Percentiles rank a stretch among this genome's conserved stretches.
Evolutionary conservation across 2,888 invertebrate species (phyloP).

Genomic region (Harpagoxenus sublaevis): DNA sequence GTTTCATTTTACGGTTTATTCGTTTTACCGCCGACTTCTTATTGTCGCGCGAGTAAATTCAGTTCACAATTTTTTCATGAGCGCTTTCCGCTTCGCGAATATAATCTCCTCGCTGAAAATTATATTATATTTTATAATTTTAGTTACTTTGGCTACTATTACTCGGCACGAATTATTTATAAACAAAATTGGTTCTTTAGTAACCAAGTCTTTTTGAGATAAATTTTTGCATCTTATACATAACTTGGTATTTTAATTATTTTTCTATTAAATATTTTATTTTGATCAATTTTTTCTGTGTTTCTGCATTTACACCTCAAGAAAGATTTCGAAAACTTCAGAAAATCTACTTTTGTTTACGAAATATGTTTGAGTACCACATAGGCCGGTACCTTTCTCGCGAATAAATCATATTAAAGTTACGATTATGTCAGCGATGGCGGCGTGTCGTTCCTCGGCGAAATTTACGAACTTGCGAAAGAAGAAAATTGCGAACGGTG

Average conservation of each 20-base stretch:
- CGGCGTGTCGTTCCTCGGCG: neutral
- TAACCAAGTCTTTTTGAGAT: neutral
- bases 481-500: constrained; percentile 42
- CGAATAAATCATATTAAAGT: constrained; percentile 32
- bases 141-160: neutral
- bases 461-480: constrained; percentile 44
- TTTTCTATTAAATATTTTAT: constrained; percentile 1
- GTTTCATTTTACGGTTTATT: constrained; percentile 67
- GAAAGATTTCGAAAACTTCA: neutral
- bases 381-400: neutral
- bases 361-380: neutral
- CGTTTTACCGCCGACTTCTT: constrained; percentile 36
- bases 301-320: neutral
- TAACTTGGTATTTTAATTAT: neutral
- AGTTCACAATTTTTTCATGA: neutral
- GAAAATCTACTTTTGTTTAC: neutral
- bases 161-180: neutral
- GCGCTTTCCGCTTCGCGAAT: constrained; percentile 3
- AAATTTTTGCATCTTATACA: neutral
- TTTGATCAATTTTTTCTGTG: neutral
- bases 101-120: neutral
- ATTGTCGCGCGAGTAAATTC: constrained; percentile 25
- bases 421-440: neutral
- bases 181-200: neutral
- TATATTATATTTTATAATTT: neutral